phyloP scores from a whole-genome alignment of 2,888 invertebrate genomes.

The Drosophila rellima region DNA sequence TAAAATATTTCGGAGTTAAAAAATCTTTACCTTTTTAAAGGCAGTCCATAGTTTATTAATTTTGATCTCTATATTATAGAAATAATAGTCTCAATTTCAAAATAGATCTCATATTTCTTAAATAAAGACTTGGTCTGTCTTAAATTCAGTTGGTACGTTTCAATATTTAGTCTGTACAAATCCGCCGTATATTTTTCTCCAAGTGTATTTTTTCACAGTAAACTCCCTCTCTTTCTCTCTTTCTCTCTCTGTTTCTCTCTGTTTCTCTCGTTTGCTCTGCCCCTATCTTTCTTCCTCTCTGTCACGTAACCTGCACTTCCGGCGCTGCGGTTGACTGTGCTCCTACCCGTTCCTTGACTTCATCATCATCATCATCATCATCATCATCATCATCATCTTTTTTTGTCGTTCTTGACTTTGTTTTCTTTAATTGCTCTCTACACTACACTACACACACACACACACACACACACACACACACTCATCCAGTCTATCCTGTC shows the following conservation, averaged over 20 bases:
- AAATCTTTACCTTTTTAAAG: too few species aligned
- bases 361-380: slow-evolving; percentile 17
- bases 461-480: slow-evolving; percentile 6
- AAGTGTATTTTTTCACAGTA: slow-evolving; percentile 4
- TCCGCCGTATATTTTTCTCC: not conserved
- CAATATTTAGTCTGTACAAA: not conserved
- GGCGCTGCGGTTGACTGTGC: slow-evolving; percentile 70
- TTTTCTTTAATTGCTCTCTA: slow-evolving; percentile 69
- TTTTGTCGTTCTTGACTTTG: slow-evolving; percentile 31
- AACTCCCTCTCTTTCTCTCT: slow-evolving; percentile 1
- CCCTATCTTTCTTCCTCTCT: not conserved
- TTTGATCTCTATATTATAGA: too few species aligned
- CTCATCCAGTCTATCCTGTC: slow-evolving; percentile 42
- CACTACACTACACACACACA: slow-evolving; percentile 26
- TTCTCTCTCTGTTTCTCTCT: not conserved
- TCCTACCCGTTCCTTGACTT: slow-evolving; percentile 22
- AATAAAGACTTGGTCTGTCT: not conserved
- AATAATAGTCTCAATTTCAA: too few species aligned
- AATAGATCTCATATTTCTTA: too few species aligned
- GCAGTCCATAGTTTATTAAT: too few species aligned
- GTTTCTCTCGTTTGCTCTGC: not conserved
- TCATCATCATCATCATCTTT: slow-evolving; percentile 26
- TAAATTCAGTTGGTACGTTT: not conserved
- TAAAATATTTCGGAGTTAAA: too few species aligned
- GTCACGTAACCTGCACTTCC: slow-evolving; percentile 60